A percentile compares a stretch with the other conserved stretches of the same genome.
These are phyloP conservation scores for Drosophila infuscata DNA, from an alignment of 2,888 invertebrate species.

Conservation along the genomic window DNA sequence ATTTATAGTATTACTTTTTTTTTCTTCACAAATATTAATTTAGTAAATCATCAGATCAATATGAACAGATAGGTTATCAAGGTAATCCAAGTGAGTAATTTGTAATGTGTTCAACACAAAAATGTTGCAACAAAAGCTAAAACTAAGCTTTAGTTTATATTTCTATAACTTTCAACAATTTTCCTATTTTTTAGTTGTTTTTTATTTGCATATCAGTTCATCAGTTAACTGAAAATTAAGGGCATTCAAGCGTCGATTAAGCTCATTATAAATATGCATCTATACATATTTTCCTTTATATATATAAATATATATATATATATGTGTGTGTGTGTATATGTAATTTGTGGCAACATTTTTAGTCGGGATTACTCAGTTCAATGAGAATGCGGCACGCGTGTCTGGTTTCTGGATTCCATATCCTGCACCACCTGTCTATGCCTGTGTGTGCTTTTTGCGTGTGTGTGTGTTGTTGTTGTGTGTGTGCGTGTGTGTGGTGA, in stretches of 20 bases:
- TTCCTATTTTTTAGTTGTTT: not conserved
- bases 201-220: not conserved
- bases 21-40: not conserved
- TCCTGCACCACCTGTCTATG: slow-evolving; percentile 45
- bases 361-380: slow-evolving; percentile 62
- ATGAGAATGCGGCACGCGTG: slow-evolving; percentile 57
- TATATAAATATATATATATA: not conserved
- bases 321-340: not conserved
- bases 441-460: slow-evolving; percentile 1
- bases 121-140: no score
- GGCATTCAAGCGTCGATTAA: slow-evolving; percentile 11
- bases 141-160: not conserved
- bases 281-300: not conserved
- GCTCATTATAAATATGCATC: not conserved
- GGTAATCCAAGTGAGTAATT: not conserved
- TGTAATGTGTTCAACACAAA: not conserved
- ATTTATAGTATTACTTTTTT: no score
- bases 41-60: not conserved
- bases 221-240: slow-evolving; percentile 3
- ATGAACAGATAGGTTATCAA: not conserved
- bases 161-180: not conserved
- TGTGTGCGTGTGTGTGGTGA: slow-evolving; percentile 17
- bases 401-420: slow-evolving; percentile 37
- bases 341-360: slow-evolving; percentile 3
- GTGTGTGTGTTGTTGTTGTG: slow-evolving; percentile 10